Evolutionary conservation across 1,140 invertebrate genomes (phyloP).

Genomic region (Cyrtorhinus lividipennis): DNA sequence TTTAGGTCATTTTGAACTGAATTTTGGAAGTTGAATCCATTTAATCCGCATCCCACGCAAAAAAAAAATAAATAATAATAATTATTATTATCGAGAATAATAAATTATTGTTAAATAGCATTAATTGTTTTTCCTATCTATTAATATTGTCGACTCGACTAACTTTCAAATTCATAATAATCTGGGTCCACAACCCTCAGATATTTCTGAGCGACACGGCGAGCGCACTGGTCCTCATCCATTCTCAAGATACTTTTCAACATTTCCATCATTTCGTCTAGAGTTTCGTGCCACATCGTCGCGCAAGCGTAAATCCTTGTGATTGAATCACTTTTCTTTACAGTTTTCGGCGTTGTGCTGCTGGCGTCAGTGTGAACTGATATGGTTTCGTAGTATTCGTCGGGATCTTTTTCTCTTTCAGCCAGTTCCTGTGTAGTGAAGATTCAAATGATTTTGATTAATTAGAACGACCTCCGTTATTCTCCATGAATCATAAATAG

Average conservation of each 20-base stretch:
- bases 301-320: constrained; percentile 92
- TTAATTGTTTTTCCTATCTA: too few species aligned
- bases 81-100: too few species aligned
- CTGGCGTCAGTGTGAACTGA: constrained; percentile 78
- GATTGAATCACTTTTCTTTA: constrained; percentile 79
- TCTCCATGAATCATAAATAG: too few species aligned
- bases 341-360: constrained; percentile 57
- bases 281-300: constrained; percentile 98
- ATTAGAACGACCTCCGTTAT: too few species aligned
- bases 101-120: too few species aligned
- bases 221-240: constrained; percentile 88
- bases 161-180: constrained; percentile 97
- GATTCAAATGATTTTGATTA: too few species aligned
- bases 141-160: too few species aligned
- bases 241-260: constrained; percentile 74
- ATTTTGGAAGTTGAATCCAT: too few species aligned
- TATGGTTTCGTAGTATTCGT: constrained; percentile 87
- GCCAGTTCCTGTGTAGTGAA: constrained; percentile 48
- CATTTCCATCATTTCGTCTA: constrained; percentile 91
- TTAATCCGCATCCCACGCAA: too few species aligned
- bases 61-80: too few species aligned
- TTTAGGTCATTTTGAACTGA: too few species aligned
- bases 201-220: constrained; percentile 83
- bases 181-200: constrained; percentile 84
- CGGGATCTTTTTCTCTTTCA: constrained; percentile 77